Conservation (phyloP, 2,888 invertebrate genomes). For the Philopedon plagiatum region DNA sequence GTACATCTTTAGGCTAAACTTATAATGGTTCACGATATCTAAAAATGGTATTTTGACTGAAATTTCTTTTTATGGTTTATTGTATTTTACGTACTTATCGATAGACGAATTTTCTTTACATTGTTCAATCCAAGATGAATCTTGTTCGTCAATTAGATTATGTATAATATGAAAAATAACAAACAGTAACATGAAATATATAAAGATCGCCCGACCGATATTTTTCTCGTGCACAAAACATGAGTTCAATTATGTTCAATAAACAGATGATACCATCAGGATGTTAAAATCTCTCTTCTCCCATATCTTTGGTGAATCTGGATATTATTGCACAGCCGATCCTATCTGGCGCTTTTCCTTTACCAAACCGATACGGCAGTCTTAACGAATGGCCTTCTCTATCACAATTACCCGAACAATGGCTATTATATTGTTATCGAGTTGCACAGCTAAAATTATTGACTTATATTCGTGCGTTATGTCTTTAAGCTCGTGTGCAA, state of each 20-base stretch:
- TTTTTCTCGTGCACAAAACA: slow-evolving; percentile 56
- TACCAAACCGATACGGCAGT: slow-evolving; percentile 45
- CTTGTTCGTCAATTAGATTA: background rate
- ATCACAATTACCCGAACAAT: slow-evolving; percentile 69
- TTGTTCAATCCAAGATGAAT: too few relatives aligned
- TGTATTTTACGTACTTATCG: too few relatives aligned
- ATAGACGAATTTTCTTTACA: too few relatives aligned
- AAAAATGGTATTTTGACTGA: too few relatives aligned
- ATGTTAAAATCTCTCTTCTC: slow-evolving; percentile 58
- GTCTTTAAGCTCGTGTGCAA: slow-evolving; percentile 35
- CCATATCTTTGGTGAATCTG: slow-evolving; percentile 49
- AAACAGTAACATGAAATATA: slow-evolving; percentile 10
- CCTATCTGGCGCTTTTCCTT: slow-evolving; percentile 51
- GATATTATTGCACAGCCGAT: slow-evolving; percentile 50
- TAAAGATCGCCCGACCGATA: slow-evolving; percentile 22
- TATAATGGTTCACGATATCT: too few relatives aligned
- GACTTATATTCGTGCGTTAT: slow-evolving; percentile 65
- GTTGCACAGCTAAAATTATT: slow-evolving; percentile 67
- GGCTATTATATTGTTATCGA: slow-evolving; percentile 69
- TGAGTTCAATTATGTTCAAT: slow-evolving; percentile 66
- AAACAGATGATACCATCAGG: slow-evolving; percentile 60
- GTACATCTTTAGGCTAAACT: too few relatives aligned
- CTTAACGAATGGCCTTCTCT: slow-evolving; percentile 67
- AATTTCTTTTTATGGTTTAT: too few relatives aligned
- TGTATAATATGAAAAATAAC: background rate